phyloP scores from a whole-genome alignment of 2,888 invertebrate genomes.

The Strigamia transsilvanica region DNA sequence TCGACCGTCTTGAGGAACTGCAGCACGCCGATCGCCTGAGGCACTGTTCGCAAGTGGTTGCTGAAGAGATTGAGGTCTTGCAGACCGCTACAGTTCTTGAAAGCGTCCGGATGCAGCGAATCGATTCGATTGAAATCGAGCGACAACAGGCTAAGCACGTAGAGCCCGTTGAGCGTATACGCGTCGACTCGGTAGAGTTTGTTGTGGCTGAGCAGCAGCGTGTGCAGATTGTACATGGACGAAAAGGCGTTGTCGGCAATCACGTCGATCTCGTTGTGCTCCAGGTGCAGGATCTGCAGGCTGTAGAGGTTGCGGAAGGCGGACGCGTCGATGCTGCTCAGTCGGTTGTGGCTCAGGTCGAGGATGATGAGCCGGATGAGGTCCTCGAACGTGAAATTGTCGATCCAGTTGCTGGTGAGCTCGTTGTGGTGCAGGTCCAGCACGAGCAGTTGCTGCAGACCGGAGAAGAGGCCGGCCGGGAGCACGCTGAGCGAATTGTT shows the following conservation, averaged over 20 bases:
- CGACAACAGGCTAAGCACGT: conserved; percentile 83
- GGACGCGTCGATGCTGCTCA: conserved; percentile 81
- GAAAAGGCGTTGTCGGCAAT: conserved; percentile 88
- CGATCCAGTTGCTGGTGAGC: conserved; percentile 86
- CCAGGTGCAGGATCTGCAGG: conserved; percentile 83
- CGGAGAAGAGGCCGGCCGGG: conserved; percentile 85
- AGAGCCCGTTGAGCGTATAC: conserved; percentile 85
- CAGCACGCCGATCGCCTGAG: conserved; percentile 84
- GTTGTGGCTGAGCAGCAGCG: conserved; percentile 84
- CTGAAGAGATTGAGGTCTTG: conserved; percentile 90
- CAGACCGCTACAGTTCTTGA: conserved; percentile 87
- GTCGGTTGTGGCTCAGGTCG: conserved; percentile 83
- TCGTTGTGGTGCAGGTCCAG: conserved; percentile 87
- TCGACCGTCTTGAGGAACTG: conserved; percentile 85
- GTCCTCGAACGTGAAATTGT: conserved; percentile 84
- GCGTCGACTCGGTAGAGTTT: conserved; percentile 84
- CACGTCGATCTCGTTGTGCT: conserved; percentile 82
- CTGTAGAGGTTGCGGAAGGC: conserved; percentile 87
- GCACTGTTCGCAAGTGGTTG: conserved; percentile 81
- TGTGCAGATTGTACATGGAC: conserved; percentile 91
- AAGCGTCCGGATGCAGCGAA: conserved; percentile 85
- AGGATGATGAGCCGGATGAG: conserved; percentile 86
- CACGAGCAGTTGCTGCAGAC: conserved; percentile 80
- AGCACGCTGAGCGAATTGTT: conserved; percentile 89
- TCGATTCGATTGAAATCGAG: conserved; percentile 85